Percentiles rank a stretch among this genome's conserved stretches.
Conservation (phyloP, 2,888 invertebrate species). For the Tridacna crocea region DNA sequence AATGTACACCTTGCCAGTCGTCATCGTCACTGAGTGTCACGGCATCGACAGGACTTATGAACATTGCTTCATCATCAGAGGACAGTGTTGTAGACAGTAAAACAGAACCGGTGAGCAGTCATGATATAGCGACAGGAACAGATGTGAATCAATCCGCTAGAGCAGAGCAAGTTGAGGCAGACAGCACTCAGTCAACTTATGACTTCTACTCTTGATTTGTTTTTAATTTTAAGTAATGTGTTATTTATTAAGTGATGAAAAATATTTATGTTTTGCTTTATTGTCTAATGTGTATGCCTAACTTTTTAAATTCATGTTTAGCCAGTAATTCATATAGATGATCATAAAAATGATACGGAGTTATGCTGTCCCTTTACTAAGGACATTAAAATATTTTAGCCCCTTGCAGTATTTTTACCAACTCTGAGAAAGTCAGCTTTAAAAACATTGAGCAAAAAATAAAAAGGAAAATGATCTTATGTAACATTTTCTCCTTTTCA, state of each 20-base stretch:
- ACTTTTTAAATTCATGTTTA: no score
- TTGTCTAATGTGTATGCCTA: no score
- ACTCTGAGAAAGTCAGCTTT: no score
- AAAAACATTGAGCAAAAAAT: no score
- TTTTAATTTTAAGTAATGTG: neutral
- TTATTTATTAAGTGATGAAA: neutral
- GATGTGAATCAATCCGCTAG: neutral
- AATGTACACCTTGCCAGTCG: slow-evolving; percentile 24
- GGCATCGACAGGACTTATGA: slow-evolving; percentile 11
- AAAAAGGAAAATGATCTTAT: no score
- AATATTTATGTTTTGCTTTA: neutral
- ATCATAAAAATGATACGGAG: no score
- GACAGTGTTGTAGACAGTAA: slow-evolving; percentile 6
- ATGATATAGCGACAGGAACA: neutral
- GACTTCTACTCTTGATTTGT: slow-evolving; percentile 53
- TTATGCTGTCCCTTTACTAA: no score
- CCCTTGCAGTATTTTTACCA: no score
- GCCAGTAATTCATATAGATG: no score
- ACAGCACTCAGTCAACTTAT: slow-evolving; percentile 39
- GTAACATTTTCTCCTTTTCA: no score
- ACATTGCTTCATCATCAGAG: slow-evolving; percentile 16
- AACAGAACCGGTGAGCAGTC: neutral
- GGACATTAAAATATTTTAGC: no score
- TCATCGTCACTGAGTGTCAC: slow-evolving; percentile 13
- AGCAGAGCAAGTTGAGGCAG: slow-evolving; percentile 39